Evolutionary conservation across 1,140 invertebrate species (phyloP), one percentile per base, ranked within the genome.

Genomic region (Branchinecta lynchi): DNA sequence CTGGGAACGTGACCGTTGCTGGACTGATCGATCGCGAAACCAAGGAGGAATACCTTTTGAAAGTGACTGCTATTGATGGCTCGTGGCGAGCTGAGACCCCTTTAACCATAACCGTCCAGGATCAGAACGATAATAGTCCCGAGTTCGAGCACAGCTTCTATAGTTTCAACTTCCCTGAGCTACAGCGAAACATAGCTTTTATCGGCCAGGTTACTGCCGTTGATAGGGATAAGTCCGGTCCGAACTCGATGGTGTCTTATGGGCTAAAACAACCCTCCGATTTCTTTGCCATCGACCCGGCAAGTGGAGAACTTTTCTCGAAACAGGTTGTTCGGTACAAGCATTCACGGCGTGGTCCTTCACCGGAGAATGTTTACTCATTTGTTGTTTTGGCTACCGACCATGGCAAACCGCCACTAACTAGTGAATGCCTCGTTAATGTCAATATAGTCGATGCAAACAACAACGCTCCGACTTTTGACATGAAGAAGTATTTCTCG

Each of bases 41-140:
- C 67, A 88, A 92, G 77, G 92, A 95, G 75, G 92, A 95, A 77
- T 95, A 94, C 79, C 80, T 92, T 43, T 76, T 95, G 0, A 93
- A 92, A 79, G 89, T 94, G 7, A 84, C 86, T 0, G 92, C 89
- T 3, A 86, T 87, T 0, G 92, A 96, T 78, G 90, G 90, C 0
- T 89, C 91, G 7, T 95, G 92, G 92, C 82, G 86, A 71, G 84
- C 88, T 0, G 90, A 92, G 78, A 95, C 92, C 2, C 87, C 90
- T 0, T 77, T 96, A 0, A 93, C 92, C 0, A 91, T 96, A 32
- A 92, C 90, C 3, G 90, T 96, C 69, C 90, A 94, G 78, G 93
- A 96, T 80, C 89, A 93, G 73, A 96, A 96, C 78, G 93, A 96
- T 76, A 95, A 95, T 77, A 85, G 90, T 0, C 93, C 93, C 0